Evolutionary conservation across 2,113 vertebrate species (phyloP), one percentile per base, ranked within the genome.

Genomic region (Probosciger aterrimus): DNA sequence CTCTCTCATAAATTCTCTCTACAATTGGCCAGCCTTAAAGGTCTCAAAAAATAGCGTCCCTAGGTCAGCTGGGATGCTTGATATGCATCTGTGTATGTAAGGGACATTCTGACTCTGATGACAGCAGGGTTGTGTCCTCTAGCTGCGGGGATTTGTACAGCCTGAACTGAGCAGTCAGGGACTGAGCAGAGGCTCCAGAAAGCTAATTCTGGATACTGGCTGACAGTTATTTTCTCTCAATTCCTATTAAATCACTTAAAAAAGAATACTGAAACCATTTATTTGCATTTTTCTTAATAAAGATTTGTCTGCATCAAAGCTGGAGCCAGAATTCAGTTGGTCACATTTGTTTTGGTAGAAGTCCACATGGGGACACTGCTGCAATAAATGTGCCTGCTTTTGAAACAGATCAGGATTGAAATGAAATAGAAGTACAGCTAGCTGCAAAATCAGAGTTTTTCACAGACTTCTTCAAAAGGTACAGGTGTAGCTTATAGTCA

Each of bases 301-400:
- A 74, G 65, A 68, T 84, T 87, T 84, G n/a, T n/a, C 52, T 84
- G 41, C 35, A 16, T 82, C 39, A 39, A 64, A 84, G 80, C 39
- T 14, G 27, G 25, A 92, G 35, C 53, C 90, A 81, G 86, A 95
- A 86, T 53, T 93, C 28, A 12, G 14, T 6, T 19, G 57, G 70
- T 60, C 55, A 47, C 24, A 19, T 91, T 88, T 79, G 24, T 50
- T 95, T 92, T 93, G 89, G 65, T 91, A 68, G 41, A 71, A 95
- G 69, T 86, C 64, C 86, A 83, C 84, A 78, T 11, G 73, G 67
- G 86, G 89, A 92, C 86, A 81, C 69, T 91, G 62, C 77, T 86
- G 77, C 50, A 88, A 68, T 92, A 57, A 68, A 78, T 39, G 47
- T 71, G 27, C 57, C 43, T 92, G 47, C 10, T 63, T 91, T 64